A percentile compares a stretch with the other conserved stretches of the same genome.
Evolutionary conservation across 2,797 vertebrate species (phyloP).

Genomic region (Sebastes itinus): DNA sequence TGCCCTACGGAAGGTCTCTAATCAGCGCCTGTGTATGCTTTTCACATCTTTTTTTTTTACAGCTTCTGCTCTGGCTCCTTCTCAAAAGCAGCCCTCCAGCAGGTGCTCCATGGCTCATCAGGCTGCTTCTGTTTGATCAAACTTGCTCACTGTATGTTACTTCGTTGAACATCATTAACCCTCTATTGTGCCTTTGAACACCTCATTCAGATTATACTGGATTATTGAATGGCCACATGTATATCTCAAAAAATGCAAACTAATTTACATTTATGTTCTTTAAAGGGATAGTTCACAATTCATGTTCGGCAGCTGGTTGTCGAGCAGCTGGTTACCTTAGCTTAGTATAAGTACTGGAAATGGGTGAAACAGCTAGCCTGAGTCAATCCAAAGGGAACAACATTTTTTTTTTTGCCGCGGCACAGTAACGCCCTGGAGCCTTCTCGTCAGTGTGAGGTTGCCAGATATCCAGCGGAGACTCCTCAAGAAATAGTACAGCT

Average conservation of each 20-base stretch:
- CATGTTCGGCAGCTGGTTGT: neutral
- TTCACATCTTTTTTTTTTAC: conserved; percentile 46
- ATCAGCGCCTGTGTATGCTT: conserved; percentile 60
- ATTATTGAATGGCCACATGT: neutral
- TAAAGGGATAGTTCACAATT: neutral
- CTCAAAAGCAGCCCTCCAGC: conserved; percentile 43
- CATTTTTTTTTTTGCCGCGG: neutral
- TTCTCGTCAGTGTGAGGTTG: neutral
- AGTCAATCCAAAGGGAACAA: neutral
- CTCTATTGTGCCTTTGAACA: neutral
- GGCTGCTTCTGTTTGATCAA: conserved; percentile 47
- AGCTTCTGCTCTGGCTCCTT: conserved; percentile 54
- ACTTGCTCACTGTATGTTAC: neutral
- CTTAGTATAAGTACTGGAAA: neutral
- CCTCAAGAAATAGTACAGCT: too few relatives aligned
- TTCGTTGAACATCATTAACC: conserved; percentile 2
- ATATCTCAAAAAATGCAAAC: neutral
- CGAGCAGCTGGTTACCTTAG: neutral
- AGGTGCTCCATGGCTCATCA: conserved; percentile 46
- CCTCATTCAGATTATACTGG: neutral
- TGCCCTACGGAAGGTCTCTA: conserved; percentile 30
- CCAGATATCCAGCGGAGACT: neutral
- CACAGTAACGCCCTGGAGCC: neutral
- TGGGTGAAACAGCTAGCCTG: neutral
- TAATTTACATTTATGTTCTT: neutral